Base-by-base conservation (phyloP, 2,797 vertebrate species). In the Clarias fuscus region DNA sequence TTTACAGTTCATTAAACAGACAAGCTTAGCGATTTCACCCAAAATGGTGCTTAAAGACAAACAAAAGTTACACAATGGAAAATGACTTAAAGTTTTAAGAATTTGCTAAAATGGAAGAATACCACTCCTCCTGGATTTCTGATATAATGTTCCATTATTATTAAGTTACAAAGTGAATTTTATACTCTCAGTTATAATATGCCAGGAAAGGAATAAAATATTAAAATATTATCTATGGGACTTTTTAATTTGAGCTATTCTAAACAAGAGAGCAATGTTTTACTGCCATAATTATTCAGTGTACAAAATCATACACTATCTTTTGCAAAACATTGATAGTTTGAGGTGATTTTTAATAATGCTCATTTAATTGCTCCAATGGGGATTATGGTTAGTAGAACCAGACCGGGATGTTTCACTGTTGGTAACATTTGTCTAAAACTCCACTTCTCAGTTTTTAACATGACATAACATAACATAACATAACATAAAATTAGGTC, bases 1-100 rank as follows among this genome's bases (percentile, higher is more conserved):
- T 64, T 5, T n/a, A 53, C 20, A 58, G 37, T 78, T 64, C 37
- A 33, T 33, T n/a, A 13, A 67, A 81, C 40, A 68, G 30, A 37
- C 33, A 82, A 84, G 59, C 59, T 78, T 15, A 59, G 56, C 70
- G 75, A 71, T 40, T 17, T 64, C 81, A 77, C 22, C 43, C 30
- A 64, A 64, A 84, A 53, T n/a, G 43, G 59, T 87, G 75, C 59
- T 3, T 67, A 53, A 8, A 68, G 27, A 73, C 14, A 48, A 48
- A 79, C 30, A 64, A 84, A 53, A 83, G n/a, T 20, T 30, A 73
- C 22, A 40, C 27, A 59, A 82, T 37, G 22, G 17, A n/a, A 79
- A 18, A 13, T 77, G 61, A 8, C 64, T 48, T 48, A 15, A 0
- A 13, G 18, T 20, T 43, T n/a, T 7, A 3, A 56, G 73, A 76